Conservation (phyloP, 2,113 vertebrate genomes). For the Macroglossus sobrinus region DNA sequence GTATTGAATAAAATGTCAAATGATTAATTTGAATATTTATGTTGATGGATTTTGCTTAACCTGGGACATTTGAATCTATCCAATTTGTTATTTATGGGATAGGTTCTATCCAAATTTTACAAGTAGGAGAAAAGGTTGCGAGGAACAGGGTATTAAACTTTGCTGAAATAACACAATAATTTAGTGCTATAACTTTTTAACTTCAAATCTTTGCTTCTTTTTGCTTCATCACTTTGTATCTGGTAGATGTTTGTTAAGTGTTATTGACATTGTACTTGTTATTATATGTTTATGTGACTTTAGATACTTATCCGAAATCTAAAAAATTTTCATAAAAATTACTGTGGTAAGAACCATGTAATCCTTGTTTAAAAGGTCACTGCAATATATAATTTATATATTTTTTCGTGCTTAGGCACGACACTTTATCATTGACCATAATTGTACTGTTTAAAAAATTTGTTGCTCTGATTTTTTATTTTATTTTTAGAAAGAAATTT, state of each 20-base stretch:
- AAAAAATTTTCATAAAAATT: background rate
- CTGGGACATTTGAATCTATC: background rate
- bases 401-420: background rate
- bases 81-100: background rate
- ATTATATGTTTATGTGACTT: slow-evolving; percentile 7
- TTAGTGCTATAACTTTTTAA: background rate
- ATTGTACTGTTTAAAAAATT: background rate
- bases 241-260: background rate
- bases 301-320: background rate
- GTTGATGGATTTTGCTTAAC: background rate
- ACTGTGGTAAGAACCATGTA: background rate
- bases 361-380: background rate
- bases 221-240: background rate
- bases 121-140: background rate
- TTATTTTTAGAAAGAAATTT: slow-evolving; percentile 58
- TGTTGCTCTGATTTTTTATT: slow-evolving; percentile 21
- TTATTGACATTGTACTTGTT: background rate
- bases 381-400: background rate
- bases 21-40: background rate
- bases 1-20: background rate
- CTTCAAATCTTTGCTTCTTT: background rate
- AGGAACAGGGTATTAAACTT: background rate
- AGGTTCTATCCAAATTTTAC: background rate
- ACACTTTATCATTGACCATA: background rate
- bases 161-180: background rate